phyloP scores from a whole-genome alignment of 2,113 vertebrate genomes.

The Heloderma charlesbogerti region DNA sequence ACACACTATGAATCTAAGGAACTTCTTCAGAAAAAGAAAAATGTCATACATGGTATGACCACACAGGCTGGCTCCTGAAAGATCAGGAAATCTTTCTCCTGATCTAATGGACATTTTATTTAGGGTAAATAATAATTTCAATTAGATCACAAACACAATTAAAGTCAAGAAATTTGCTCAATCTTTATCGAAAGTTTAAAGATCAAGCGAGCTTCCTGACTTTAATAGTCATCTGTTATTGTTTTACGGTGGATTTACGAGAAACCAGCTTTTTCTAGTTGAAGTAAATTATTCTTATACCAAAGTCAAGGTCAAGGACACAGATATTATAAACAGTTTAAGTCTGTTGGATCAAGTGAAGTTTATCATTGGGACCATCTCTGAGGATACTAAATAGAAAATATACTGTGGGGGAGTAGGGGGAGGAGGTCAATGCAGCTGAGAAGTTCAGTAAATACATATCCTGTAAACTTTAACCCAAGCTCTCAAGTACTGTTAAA shows the following conservation, averaged over 20 bases:
- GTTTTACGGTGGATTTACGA: constrained; percentile 1
- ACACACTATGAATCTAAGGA: background rate
- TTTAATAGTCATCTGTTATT: background rate
- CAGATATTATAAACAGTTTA: background rate
- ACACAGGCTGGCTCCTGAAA: background rate
- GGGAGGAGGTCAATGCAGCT: background rate
- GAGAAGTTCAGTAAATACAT: background rate
- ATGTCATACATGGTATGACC: background rate
- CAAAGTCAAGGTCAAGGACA: constrained; percentile 20
- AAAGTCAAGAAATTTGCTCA: too few species aligned
- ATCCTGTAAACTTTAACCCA: background rate
- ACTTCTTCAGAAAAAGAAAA: background rate
- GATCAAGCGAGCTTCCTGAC: constrained; percentile 11
- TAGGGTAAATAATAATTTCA: background rate
- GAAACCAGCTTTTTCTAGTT: background rate
- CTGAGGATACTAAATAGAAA: constrained; percentile 1
- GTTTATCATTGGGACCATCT: background rate
- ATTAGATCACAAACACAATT: background rate
- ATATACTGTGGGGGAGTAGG: too few species aligned
- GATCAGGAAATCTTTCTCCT: background rate
- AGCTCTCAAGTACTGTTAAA: background rate
- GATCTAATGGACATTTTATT: background rate
- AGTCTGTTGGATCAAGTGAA: background rate
- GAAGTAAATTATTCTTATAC: background rate
- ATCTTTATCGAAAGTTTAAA: background rate